Evolutionary conservation across 2,797 vertebrate genomes (phyloP).

Genomic region (Rhinoraja longicauda): DNA sequence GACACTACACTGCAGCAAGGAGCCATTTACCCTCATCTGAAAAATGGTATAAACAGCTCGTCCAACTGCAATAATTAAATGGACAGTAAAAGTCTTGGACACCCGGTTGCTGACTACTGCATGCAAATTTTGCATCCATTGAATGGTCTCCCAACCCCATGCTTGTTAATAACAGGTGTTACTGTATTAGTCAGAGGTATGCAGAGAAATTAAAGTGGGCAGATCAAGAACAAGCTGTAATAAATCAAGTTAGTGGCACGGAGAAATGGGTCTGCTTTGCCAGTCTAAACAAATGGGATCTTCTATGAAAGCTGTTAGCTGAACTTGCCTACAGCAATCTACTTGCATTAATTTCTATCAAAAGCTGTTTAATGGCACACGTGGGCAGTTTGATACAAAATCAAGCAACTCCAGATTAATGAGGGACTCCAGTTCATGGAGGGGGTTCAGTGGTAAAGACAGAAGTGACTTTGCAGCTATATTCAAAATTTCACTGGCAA

Average conservation of each 20-base stretch:
- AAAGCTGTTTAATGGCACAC: no score
- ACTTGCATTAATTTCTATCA: neutral
- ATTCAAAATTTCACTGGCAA: no score
- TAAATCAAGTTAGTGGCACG: neutral
- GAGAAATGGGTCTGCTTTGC: neutral
- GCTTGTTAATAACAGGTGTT: conserved; percentile 30
- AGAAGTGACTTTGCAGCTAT: no score
- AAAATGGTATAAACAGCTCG: neutral
- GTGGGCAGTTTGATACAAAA: neutral
- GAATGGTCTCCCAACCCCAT: conserved; percentile 17
- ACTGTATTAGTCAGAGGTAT: conserved; percentile 35
- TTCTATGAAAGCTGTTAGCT: neutral
- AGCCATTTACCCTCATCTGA: neutral
- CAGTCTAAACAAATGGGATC: neutral
- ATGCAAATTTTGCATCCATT: conserved; percentile 34
- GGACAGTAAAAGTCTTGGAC: neutral
- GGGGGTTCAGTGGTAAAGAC: no score
- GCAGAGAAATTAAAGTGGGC: neutral
- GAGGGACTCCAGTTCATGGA: neutral
- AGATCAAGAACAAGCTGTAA: neutral
- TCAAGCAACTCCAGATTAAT: neutral
- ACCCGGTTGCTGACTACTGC: neutral
- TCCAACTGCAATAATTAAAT: neutral
- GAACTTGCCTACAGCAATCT: neutral
- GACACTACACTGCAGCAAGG: neutral